Conservation (phyloP, 2,888 invertebrate genomes). For the Coenonympha glycerion region DNA sequence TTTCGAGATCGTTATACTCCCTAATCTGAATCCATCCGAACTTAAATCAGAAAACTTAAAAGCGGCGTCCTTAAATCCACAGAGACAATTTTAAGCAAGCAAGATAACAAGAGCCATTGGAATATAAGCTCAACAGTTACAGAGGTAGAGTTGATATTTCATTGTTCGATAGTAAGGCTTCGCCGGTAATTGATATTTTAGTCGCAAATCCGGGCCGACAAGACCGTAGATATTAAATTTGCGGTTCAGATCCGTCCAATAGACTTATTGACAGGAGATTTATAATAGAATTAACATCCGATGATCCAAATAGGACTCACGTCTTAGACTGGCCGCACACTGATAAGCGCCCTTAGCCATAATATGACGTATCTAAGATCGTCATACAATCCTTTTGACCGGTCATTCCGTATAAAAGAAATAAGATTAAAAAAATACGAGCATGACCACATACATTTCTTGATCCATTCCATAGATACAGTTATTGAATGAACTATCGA, state of each 20-base stretch:
- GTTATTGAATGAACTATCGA: too few species aligned
- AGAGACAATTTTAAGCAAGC: constrained; percentile 19
- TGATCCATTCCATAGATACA: too few species aligned
- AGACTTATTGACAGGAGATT: constrained; percentile 33
- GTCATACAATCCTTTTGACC: too few species aligned
- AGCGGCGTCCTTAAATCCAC: constrained; percentile 19
- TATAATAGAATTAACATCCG: constrained; percentile 29
- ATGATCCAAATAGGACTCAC: constrained; percentile 12
- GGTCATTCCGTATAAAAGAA: too few species aligned
- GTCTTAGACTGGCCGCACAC: too few species aligned
- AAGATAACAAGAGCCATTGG: constrained; percentile 1
- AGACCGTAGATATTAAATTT: constrained; percentile 34
- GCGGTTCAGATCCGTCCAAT: constrained; percentile 29
- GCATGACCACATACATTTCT: too few species aligned
- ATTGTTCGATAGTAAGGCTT: constrained; percentile 2
- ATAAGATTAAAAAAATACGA: too few species aligned
- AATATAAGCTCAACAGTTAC: constrained; percentile 13
- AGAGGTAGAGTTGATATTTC: constrained; percentile 11
- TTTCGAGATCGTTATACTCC: constrained; percentile 5
- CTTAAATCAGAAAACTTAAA: constrained; percentile 28
- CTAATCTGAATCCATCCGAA: constrained; percentile 19
- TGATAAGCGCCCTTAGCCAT: too few species aligned
- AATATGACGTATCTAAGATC: too few species aligned
- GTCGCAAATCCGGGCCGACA: constrained; percentile 26
- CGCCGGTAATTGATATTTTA: constrained; percentile 27